Percentiles rank a stretch among this genome's conserved stretches.
Conservation (phyloP, 2,113 vertebrate genomes). For the Actenoides lindsayi region DNA sequence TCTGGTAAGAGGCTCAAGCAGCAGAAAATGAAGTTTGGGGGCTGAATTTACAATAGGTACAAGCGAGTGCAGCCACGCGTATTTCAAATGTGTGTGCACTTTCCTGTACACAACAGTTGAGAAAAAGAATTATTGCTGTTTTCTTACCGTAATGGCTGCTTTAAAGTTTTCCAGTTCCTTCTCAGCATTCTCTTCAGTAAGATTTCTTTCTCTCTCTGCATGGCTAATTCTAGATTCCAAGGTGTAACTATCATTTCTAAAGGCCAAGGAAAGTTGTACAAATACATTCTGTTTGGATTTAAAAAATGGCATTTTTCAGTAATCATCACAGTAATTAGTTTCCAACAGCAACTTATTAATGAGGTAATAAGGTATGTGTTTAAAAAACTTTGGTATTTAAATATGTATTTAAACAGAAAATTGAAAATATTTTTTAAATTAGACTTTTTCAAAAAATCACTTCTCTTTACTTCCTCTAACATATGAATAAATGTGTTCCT, state of each 20-base stretch:
- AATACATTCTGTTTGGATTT: constrained; percentile 90
- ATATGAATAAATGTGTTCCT: background rate
- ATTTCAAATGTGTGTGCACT: background rate
- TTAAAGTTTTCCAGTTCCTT: constrained; percentile 97
- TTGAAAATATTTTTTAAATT: background rate
- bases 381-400: background rate
- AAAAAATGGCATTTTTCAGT: background rate
- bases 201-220: constrained; percentile 92
- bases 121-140: background rate
- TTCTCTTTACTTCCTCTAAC: background rate
- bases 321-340: background rate
- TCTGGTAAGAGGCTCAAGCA: background rate
- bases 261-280: constrained; percentile 97
- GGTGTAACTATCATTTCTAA: constrained; percentile 97
- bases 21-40: background rate
- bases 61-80: background rate
- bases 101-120: background rate
- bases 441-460: background rate
- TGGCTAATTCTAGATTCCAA: constrained; percentile 93
- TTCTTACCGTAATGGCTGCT: constrained; percentile 87
- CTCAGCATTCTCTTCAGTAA: constrained; percentile 94
- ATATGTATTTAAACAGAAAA: background rate
- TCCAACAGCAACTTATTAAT: background rate
- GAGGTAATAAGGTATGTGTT: background rate
- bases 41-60: background rate